phyloP scores from a whole-genome alignment of 2,888 invertebrate genomes.

The Megalurothrips usitatus region DNA sequence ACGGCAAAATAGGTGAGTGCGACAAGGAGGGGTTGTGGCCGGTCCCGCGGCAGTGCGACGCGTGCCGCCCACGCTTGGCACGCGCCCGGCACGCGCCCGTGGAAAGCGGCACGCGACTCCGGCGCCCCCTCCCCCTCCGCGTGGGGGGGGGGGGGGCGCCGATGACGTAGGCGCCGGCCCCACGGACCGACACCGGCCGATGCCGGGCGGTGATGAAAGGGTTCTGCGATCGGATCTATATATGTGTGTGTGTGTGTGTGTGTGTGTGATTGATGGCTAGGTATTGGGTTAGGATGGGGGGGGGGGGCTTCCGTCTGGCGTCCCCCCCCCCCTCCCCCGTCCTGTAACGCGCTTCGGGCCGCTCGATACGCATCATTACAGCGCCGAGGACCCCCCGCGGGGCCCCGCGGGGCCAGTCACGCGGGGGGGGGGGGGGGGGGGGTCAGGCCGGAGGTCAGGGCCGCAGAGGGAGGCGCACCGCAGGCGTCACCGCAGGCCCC shows the following conservation, averaged over 20 bases:
- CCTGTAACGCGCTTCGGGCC: slow-evolving; percentile 15
- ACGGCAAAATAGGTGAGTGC: slow-evolving; percentile 77
- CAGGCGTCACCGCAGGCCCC: slow-evolving; percentile 48
- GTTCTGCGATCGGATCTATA: slow-evolving; percentile 37
- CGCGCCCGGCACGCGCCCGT: no score
- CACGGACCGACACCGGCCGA: no score
- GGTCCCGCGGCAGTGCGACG: no score
- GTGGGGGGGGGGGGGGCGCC: no score
- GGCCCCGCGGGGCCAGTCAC: slow-evolving; percentile 4
- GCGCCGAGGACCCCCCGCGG: slow-evolving; percentile 28
- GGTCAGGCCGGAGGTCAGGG: slow-evolving; percentile 27
- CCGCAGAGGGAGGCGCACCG: slow-evolving; percentile 39
- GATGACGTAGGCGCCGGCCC: no score
- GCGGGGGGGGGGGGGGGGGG: neutral
- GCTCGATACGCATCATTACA: slow-evolving; percentile 9
- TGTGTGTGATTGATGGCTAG: neutral
- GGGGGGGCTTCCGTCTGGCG: neutral
- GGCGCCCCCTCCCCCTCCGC: no score
- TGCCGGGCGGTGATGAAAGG: slow-evolving; percentile 39
- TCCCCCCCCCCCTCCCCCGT: no score
- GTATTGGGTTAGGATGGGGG: neutral
- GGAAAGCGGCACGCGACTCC: no score
- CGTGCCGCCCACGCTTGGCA: no score
- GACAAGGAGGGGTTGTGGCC: no score
- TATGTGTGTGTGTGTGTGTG: slow-evolving; percentile 40